Evolutionary conservation across 2,797 vertebrate species (phyloP).

Genomic region (Malurus splendens): DNA sequence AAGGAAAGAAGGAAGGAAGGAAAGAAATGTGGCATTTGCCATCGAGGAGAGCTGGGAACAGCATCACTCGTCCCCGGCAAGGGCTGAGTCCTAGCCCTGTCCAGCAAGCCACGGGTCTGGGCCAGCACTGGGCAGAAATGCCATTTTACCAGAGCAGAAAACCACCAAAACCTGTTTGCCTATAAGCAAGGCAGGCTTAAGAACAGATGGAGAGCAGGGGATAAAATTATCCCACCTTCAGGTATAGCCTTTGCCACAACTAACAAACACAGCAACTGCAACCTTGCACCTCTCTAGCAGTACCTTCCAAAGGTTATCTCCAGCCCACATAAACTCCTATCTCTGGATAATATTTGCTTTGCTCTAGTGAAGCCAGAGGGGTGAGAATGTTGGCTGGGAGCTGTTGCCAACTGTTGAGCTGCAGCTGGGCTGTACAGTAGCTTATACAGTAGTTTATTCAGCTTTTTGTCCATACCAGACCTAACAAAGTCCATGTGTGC

Average conservation of each 20-base stretch:
- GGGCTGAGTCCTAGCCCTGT: not conserved
- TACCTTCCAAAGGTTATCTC: not conserved
- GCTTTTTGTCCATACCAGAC: not conserved
- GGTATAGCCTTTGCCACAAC: not conserved
- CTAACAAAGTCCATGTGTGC: accelerated
- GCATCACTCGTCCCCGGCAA: not conserved
- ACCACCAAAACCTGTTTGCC: not conserved
- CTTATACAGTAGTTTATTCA: not conserved
- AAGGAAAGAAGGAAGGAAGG: constrained; percentile 20
- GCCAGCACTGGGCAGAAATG: not conserved
- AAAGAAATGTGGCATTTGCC: constrained; percentile 33
- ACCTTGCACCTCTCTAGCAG: not conserved
- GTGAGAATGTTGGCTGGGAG: not conserved
- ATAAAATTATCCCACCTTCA: not conserved
- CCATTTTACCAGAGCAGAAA: constrained; percentile 15
- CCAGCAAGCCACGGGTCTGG: not conserved
- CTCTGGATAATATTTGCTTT: not conserved
- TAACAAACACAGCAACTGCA: not conserved
- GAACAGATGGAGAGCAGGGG: not conserved
- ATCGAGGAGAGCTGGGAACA: constrained; percentile 20
- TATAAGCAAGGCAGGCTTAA: not conserved
- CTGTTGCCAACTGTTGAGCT: not conserved
- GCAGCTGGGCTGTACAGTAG: accelerated
- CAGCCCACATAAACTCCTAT: not conserved
- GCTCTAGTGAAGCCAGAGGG: not conserved